Evolutionary conservation across 2,113 vertebrate species (phyloP), one percentile per base, ranked within the genome.

Genomic region (Peromyscus polionotus): DNA sequence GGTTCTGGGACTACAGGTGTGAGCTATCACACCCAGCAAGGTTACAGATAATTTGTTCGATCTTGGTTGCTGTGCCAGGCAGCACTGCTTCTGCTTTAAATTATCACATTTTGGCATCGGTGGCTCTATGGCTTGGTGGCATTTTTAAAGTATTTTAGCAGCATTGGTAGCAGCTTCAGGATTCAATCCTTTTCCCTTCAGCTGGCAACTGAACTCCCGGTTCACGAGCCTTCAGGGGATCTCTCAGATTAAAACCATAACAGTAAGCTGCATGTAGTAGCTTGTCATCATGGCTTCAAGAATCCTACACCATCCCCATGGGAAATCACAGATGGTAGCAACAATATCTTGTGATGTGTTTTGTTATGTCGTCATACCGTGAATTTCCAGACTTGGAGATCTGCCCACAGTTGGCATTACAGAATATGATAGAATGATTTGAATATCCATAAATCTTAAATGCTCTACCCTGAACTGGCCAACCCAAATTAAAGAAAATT

Each of bases 51-150:
- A 59, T 72, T 39, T 73, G 14, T 73, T 59, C 51, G 45, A 12
- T 51, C 51, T 73, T 42, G 51, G 75, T 93, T 68, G 67, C 24
- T 0, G 54, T 85, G 54, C 24, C 28, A 33, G 33, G 31, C 45
- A 14, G 85, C 48, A 10, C 59, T 88, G 73, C 51, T 96, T 90
- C 88, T 97, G 48, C 68, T 76, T 91, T 97, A 80, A 97, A 85
- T 91, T 63, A 88, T 90, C 86, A 68, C 9, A 5, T 87, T 93
- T 80, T 65, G 28, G 26, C 80, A 33, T 84, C 33, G 75, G 95
- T 65, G 16, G 31, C 88, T 67, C 14, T 54, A 33, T 61, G 57
- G 80, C 73, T 70, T 80, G 48, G 42, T 95, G 93, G 76, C 85
- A 61, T 92, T 95, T 94, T 51, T 22, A 67, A 95, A 94, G 39